Conservation (phyloP, 2,888 invertebrate genomes). For the Amphipyra tragopoginis region DNA sequence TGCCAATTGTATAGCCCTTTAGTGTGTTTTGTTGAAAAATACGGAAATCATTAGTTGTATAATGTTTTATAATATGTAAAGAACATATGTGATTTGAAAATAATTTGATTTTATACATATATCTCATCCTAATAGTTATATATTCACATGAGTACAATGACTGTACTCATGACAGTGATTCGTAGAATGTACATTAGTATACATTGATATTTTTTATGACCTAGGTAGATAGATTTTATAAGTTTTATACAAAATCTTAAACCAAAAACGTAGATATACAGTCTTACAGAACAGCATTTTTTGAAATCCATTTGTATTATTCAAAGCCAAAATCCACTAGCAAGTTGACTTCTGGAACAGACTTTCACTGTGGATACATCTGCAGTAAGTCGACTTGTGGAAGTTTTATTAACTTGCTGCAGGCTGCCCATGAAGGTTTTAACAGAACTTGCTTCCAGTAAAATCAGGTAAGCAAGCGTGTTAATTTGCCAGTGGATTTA, state of each 20-base stretch:
- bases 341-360: too few relatives aligned
- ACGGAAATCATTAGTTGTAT: conserved; percentile 10
- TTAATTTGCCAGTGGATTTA: too few relatives aligned
- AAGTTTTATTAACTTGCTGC: too few relatives aligned
- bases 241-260: conserved; percentile 40
- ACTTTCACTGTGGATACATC: too few relatives aligned
- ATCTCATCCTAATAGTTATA: too few relatives aligned
- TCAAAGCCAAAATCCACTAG: background rate
- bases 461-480: too few relatives aligned
- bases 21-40: conserved; percentile 1
- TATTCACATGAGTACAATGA: background rate
- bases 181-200: conserved; percentile 7
- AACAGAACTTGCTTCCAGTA: too few relatives aligned
- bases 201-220: conserved; percentile 26
- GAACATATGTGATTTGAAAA: conserved; percentile 17
- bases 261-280: conserved; percentile 48
- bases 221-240: conserved; percentile 35
- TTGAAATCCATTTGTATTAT: conserved; percentile 28
- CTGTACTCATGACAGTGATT: background rate
- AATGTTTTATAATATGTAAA: background rate
- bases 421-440: too few relatives aligned
- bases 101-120: conserved; percentile 12
- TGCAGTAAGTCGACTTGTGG: too few relatives aligned
- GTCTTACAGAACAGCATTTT: conserved; percentile 16
- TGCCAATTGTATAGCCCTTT: conserved; percentile 44